Base-by-base conservation (phyloP, 30 jellyfish, hydroid and myxozoan species). In the Turritopsis dohrnii region DNA sequence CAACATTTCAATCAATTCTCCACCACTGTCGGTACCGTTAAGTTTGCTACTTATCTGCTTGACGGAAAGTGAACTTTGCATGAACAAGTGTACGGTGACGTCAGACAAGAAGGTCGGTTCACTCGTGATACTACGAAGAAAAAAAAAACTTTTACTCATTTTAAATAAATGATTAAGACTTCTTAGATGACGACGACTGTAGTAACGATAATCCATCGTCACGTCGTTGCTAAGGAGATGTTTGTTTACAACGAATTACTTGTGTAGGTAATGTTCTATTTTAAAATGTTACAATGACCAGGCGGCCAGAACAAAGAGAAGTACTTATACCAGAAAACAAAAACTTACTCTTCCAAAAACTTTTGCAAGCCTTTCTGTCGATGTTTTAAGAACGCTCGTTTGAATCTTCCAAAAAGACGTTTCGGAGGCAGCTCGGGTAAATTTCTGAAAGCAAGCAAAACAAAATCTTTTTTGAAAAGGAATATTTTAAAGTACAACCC, bases 351-450 rank as follows among this genome's bases (percentile, higher is more conserved):
- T 81, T 83, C 97, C 21, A 94, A 76, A 75, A 89, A 94, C 41
- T 72, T 79, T 84, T 89, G 97, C 84, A 94, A 88, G 17, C 97
- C 99, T 75, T 85, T 82, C 72, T 94, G 96, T 31, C 99, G 71
- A 54, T 94, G 84, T 77, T 94, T 94, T 84, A 94, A 74, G 83
- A 94, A 94, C 71, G 86, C 95, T 31, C 99, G 87, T 75, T 94
- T 95, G 83, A 94, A 94, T 72, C 99, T 79, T 31, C 99, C 99
- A 72, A 94, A 94, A 65, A 94, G 82, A 19, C 96, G 90, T 83
- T 94, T 94, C 28, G 99, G 99, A 0, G 99, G 99, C 7, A 94
- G 93, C 86, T 89, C 99, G 16, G 99, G 99, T 24, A 94, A 90
- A 29, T 83, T 81, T 29, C 99, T 94, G 77, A 25, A 76, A 54